A percentile compares a stretch with the other conserved stretches of the same genome.
phyloP scores from a whole-genome alignment of 1,140 invertebrate species.

The Lucilia cuprina region DNA sequence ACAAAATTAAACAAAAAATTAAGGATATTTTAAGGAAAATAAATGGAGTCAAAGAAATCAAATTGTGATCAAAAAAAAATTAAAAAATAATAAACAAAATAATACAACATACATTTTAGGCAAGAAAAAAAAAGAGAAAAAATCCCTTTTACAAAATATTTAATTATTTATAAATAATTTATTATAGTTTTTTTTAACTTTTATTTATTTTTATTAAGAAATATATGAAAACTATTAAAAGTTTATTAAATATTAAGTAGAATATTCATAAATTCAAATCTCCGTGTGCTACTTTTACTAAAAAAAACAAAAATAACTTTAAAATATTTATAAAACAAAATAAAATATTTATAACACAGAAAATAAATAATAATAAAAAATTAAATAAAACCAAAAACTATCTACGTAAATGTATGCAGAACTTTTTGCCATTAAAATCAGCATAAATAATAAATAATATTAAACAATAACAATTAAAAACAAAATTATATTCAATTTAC shows the following conservation, averaged over 20 bases:
- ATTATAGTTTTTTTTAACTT: neutral
- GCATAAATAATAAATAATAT: neutral
- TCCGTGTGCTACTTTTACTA: constrained; percentile 36
- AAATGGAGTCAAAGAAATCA: constrained; percentile 25
- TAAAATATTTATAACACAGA: constrained; percentile 27
- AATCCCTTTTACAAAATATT: neutral
- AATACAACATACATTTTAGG: constrained; percentile 28
- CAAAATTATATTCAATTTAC: neutral
- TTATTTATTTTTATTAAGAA: constrained; percentile 10
- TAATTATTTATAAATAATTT: constrained; percentile 9
- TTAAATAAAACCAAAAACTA: neutral
- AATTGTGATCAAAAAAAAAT: constrained; percentile 20
- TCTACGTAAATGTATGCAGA: constrained; percentile 25
- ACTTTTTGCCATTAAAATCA: constrained; percentile 27
- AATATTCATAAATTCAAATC: constrained; percentile 31
- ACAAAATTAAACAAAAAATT: constrained; percentile 14
- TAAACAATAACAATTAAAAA: neutral
- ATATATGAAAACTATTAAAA: constrained; percentile 29
- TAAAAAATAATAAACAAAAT: constrained; percentile 3
- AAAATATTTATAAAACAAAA: constrained; percentile 11
- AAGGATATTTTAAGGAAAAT: constrained; percentile 25
- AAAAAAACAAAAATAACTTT: neutral
- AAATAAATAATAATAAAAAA: constrained; percentile 2
- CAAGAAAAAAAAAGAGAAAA: constrained; percentile 18
- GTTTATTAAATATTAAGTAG: constrained; percentile 28